A percentile compares a stretch with the other conserved stretches of the same genome.
These are phyloP conservation scores for Drosophila watanabei DNA, from an alignment of 1,140 invertebrate genomes.

Conservation along the genomic window DNA sequence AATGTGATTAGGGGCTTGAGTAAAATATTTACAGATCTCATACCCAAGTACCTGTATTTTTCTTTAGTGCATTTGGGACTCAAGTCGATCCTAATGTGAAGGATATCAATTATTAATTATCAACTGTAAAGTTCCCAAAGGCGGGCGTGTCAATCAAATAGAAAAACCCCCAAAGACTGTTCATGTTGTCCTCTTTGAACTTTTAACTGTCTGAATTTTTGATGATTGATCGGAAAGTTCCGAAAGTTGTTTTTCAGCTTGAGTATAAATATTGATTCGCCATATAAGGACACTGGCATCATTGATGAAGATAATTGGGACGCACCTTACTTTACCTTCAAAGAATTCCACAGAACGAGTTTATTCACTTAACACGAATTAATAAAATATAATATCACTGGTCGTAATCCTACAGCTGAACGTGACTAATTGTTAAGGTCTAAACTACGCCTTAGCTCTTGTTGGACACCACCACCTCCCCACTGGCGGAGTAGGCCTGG, in stretches of 20 bases:
- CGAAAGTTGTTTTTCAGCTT: conserved; percentile 44
- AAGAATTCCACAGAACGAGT: conserved; percentile 27
- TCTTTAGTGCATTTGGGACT: conserved; percentile 44
- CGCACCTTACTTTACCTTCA: neutral
- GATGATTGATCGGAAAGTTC: conserved; percentile 43
- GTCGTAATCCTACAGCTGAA: conserved; percentile 49
- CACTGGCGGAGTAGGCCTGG: conserved; percentile 60
- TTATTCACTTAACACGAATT: conserved; percentile 49
- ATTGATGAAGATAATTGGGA: neutral
- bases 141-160: conserved; percentile 29
- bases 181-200: conserved; percentile 14
- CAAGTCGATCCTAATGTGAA: conserved; percentile 9
- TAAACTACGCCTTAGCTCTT: conserved; percentile 35
- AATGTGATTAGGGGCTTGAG: conserved; percentile 62
- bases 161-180: conserved; percentile 21
- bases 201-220: conserved; percentile 59
- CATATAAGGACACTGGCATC: conserved; percentile 20
- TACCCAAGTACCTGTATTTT: neutral
- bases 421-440: conserved; percentile 47
- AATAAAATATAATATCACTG: conserved; percentile 77
- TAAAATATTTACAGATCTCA: conserved; percentile 65
- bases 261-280: conserved; percentile 48
- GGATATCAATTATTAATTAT: conserved; percentile 61
- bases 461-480: conserved; percentile 40
- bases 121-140: conserved; percentile 77